Conservation (phyloP, 2,888 invertebrate species). For the Drosophila recens region DNA sequence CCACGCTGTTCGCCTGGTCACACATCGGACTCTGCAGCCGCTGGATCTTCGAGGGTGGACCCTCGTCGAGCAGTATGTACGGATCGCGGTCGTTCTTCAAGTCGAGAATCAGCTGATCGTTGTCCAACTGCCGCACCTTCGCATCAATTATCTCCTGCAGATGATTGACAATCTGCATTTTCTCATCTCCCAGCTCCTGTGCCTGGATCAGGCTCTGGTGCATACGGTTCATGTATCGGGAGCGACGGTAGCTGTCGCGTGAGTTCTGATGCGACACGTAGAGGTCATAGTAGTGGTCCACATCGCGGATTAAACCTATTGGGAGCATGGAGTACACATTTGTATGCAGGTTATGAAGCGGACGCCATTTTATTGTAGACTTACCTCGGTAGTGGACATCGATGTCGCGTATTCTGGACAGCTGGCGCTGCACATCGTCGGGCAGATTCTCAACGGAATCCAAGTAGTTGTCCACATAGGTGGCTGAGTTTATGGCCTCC, state of each 20-base stretch:
- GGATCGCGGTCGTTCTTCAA: conserved; percentile 87
- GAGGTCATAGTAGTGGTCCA: conserved; percentile 88
- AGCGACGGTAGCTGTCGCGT: conserved; percentile 86
- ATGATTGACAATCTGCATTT: conserved; percentile 93
- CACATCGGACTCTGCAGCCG: conserved; percentile 81
- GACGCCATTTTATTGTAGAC: conserved; percentile 36
- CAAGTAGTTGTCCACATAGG: conserved; percentile 97
- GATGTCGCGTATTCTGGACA: conserved; percentile 96
- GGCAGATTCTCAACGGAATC: conserved; percentile 98
- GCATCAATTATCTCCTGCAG: conserved; percentile 96
- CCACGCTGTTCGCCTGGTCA: conserved; percentile 62
- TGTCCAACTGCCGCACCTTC: conserved; percentile 94
- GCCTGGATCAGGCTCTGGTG: conserved; percentile 94
- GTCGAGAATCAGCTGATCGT: conserved; percentile 94
- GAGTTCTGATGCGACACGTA: conserved; percentile 80
- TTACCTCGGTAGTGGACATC: conserved; percentile 95
- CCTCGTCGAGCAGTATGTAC: conserved; percentile 67
- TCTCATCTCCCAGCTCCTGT: conserved; percentile 97
- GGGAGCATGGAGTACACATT: conserved; percentile 7
- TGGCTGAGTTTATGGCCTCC: conserved; percentile 87
- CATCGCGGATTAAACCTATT: conserved; percentile 87
- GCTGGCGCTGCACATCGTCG: conserved; percentile 96
- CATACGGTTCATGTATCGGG: conserved; percentile 89
- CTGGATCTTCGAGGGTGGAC: conserved; percentile 63
- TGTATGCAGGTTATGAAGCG: conserved; percentile 48